Percentiles rank a stretch among this genome's conserved stretches.
Conservation (phyloP, 2,113 vertebrate genomes). For the cattle (Bos taurus) region ARS-UCD2.0 NC_037332.1:108754001-108754500, state of each 20-base stretch:
- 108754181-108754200: background rate
- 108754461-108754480: rapidly evolving
- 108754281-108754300: background rate
- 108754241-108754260: background rate
- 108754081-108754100: background rate
- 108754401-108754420: background rate
- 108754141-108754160: background rate
- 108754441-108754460: background rate
- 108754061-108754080: background rate
- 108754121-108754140: background rate
- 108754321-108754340: background rate
- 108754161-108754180: background rate
- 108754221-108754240: no score
- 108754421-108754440: background rate
- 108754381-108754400: background rate
- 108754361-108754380: background rate
- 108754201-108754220: background rate
- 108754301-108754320: background rate
- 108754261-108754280: background rate
- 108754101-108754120: background rate
- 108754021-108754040: background rate
- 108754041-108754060: background rate
- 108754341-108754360: background rate
- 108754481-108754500: background rate
- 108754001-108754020: background rate